Base-by-base conservation (phyloP, 1,140 invertebrate genomes). In the Drosophila pandora region DNA sequence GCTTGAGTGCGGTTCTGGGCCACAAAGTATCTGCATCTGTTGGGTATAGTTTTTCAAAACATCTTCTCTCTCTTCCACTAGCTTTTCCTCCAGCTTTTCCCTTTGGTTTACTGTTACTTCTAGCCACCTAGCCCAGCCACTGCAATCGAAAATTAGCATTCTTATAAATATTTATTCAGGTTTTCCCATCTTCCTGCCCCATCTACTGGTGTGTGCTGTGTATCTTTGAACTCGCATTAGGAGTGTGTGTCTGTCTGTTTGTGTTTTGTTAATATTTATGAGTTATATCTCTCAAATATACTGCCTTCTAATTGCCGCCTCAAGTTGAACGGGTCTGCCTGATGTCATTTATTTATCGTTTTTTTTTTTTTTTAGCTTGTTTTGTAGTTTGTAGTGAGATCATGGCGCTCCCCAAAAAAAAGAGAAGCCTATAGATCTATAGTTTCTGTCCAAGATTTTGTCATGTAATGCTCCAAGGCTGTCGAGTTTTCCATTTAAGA, bases 131-230 rank as follows among this genome's bases (percentile, higher is more conserved):
- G 25, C 25, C 30, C 74, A 82, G 63, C 53, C 53, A 54, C 60
- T 69, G 49, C 76, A 79, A 72, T 53, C 58, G 47, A 17, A 59
- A 87, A 88, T 85, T 85, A 82, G 82, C 82, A 85, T 79, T 85
- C 69, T 80, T 85, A 82, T 85, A 80, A 82, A 81, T 87, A 87
- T 87, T 74, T 87, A 85, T 78, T 69, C 64, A 69, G 69, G 39
- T 70, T 64, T 79, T 57, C 74, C 72, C 61, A 61, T 56, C 58
- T 53, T 50, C 53, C 25, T 28, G 5, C 5, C 28, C 23, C 23
- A 3, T 32, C 28, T n/a, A 17, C 28, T n/a, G 6, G 13, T 8
- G 41, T 57, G n/a, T 43, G 25, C 13, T 48, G 53, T 68, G 63
- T 63, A 63, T 62, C 57, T 81, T 73, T 72, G 28, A 60, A 55